Base-by-base conservation (phyloP, 1,140 invertebrate species). In the Littorina saxatilis region DNA sequence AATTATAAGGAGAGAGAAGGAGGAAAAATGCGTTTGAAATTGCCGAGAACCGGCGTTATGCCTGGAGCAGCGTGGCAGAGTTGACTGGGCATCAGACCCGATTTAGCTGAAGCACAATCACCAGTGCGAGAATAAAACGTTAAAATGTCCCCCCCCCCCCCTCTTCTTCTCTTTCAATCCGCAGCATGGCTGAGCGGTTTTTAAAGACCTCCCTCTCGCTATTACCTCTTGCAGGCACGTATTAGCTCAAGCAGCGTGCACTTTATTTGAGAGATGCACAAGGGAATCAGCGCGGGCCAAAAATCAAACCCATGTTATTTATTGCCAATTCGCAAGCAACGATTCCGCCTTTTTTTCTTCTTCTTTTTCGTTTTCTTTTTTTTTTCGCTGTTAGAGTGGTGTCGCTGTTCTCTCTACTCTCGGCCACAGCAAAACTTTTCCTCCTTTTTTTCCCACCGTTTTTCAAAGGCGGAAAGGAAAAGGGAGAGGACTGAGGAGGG, bases 231-330 rank as follows among this genome's bases (percentile, higher is more conserved):
- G 9, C 43, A 43, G 40, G 70, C 70, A 50, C 70, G 70, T 73
- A 73, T 73, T 73, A 73, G 43, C 43, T 50, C 70, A 73, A 50
- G 70, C 70, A 50, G 40, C 70, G 23, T 50, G 70, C 43, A 29
- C 70, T 47, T 73, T 39, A 50, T 73, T 73, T 50, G 70, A 73
- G 32, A 73, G 70, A 73, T 73, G n/a, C 70, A 73, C 70, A 73
- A 73, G 43, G 70, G 40, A 50, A 50, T 27, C 23, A 50, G 43
- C 40, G n/a, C 40, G 27, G 70, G 70, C 40, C 39, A 73, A 73
- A 47, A 73, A 47, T 73, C 70, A 73, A 39, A 47, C 70, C 39
- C n/a, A 39, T 50, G 70, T 73, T 73, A 73, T 73, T 73, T 73
- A 73, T 29, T 47, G 70, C 40, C 70, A 73, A 73, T 73, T 73